Percentiles rank a stretch among this genome's conserved stretches.
Evolutionary conservation across 1,140 invertebrate species (phyloP).

Genomic region (Nomia melanderi): DNA sequence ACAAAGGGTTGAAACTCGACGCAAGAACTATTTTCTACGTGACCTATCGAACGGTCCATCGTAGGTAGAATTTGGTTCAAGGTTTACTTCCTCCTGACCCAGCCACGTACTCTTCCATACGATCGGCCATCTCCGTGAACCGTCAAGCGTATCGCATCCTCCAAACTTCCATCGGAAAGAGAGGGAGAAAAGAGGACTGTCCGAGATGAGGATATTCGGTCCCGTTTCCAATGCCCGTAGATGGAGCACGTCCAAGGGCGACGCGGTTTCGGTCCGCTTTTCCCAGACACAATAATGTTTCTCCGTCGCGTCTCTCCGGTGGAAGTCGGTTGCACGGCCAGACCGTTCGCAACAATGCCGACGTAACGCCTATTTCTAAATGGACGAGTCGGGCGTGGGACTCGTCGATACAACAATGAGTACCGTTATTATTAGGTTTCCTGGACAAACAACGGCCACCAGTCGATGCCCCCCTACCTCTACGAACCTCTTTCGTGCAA

Average conservation of each 20-base stretch:
- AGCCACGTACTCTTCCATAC: too few species aligned
- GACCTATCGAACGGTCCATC: too few species aligned
- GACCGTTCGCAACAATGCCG: constrained; percentile 29
- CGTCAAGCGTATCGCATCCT: too few species aligned
- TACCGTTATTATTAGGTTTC: constrained; percentile 68
- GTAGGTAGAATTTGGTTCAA: too few species aligned
- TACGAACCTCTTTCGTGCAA: constrained; percentile 13
- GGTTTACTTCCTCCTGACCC: too few species aligned
- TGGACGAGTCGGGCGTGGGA: constrained; percentile 64
- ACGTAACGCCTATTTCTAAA: constrained; percentile 53
- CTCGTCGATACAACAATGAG: constrained; percentile 69
- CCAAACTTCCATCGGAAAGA: too few species aligned
- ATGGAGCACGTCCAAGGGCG: too few species aligned
- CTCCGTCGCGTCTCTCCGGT: constrained; percentile 14
- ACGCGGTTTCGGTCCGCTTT: too few species aligned
- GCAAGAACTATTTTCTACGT: too few species aligned
- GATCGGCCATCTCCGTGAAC: too few species aligned
- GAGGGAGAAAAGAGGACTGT: too few species aligned
- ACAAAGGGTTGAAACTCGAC: too few species aligned
- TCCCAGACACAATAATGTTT: constrained; percentile 21
- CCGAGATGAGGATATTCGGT: background rate
- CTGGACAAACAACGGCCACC: constrained; percentile 41
- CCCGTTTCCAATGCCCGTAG: background rate
- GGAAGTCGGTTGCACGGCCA: background rate
- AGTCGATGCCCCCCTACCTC: background rate